Base-by-base conservation (phyloP, 2,113 vertebrate genomes). In the Misgurnus anguillicaudatus region DNA sequence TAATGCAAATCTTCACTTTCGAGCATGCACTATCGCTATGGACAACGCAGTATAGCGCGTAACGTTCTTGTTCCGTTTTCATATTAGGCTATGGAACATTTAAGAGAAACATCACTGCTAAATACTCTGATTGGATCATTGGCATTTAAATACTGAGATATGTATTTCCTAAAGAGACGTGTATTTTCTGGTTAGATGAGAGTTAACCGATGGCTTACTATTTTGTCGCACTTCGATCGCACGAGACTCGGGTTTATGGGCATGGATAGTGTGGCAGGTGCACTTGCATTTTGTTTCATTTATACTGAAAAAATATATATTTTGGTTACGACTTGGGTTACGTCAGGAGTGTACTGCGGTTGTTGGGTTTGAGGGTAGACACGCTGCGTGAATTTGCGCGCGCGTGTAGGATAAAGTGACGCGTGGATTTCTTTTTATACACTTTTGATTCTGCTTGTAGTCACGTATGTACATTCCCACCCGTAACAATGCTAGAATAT, bases 391-490 rank as follows among this genome's bases (percentile, higher is more conserved):
- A 73, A 24, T 68, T 19, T 21, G 62, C 62, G 17, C 61, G 60
- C 48, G 39, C 58, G 47, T 47, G 51, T 2, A n/a, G 61, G 66
- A 9, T 16, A 61, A 80, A 39, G 53, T 75, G 71, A 81, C 65
- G 71, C n/a, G 42, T n/a, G 71, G 66, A 72, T 77, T 70, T 71
- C 38, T 70, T 8, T 58, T 21, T 42, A 61, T 61, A 14, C n/a
- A 47, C 36, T 60, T 41, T 69, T 53, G 19, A 65, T 60, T 61
- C 31, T 5, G 45, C 47, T 9, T 31, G 19, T 36, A 69, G 57
- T 68, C n/a, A 76, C 11, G 13, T 24, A 19, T 62, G 48, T 38
- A 41, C 31, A 10, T 47, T 61, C 55, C 55, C 65, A 8, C 57
- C 14, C 9, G 38, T 61, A 7, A 7, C 19, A 19, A 7, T 60